Percentiles rank a stretch among this genome's conserved stretches.
These are phyloP conservation scores for Scaptomyza cyrtandrae DNA, from an alignment of 2,888 invertebrate genomes.

Conservation along the genomic window DNA sequence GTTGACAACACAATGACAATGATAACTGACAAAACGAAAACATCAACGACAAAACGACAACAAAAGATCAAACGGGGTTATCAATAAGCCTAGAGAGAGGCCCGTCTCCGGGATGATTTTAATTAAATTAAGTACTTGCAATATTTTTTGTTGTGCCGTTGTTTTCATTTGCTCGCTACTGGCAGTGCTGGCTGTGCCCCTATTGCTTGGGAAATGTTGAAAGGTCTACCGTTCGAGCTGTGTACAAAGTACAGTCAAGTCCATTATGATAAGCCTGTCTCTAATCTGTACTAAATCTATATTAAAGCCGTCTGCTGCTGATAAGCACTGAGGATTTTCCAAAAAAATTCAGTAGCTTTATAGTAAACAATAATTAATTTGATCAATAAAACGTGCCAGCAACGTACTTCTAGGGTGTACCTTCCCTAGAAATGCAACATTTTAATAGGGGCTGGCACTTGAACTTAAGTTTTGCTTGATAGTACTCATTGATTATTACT, in stretches of 20 bases:
- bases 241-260: conserved; percentile 49
- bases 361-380: not conserved
- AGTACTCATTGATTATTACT: not conserved
- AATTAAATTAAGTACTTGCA: conserved; percentile 41
- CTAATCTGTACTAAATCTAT: not conserved
- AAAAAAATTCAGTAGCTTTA: conserved; percentile 3
- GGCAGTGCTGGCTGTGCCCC: conserved; percentile 57
- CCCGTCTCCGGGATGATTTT: conserved; percentile 36
- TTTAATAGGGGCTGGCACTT: not conserved
- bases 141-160: conserved; percentile 16
- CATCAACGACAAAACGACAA: conserved; percentile 8
- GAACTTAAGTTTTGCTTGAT: too few relatives aligned
- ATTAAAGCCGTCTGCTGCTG: conserved; percentile 15
- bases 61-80: conserved; percentile 47
- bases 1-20: conserved; percentile 25
- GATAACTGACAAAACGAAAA: conserved; percentile 6
- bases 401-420: not conserved
- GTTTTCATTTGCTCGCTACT: conserved; percentile 34
- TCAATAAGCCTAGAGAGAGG: conserved; percentile 34
- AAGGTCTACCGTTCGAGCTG: conserved; percentile 31
- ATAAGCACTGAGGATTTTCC: conserved; percentile 33
- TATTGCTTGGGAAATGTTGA: conserved; percentile 48
- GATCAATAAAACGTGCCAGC: not conserved
- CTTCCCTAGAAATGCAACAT: not conserved
- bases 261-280: conserved; percentile 31